Evolutionary conservation across 1,140 invertebrate species (phyloP).

Genomic region (Grapholita molesta): DNA sequence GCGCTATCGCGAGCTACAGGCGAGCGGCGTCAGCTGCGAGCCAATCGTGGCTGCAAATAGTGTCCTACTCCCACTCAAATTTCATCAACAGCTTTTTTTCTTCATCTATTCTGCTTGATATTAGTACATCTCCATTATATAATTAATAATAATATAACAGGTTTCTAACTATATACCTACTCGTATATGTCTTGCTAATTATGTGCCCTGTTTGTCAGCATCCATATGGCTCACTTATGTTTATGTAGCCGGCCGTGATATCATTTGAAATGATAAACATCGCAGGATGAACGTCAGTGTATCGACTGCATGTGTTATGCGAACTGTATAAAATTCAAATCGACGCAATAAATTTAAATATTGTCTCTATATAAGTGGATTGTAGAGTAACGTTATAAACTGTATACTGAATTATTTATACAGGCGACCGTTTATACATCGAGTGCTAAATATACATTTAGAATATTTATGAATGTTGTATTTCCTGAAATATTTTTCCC

Average conservation of each 20-base stretch:
- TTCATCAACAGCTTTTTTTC: too few relatives aligned
- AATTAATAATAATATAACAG: neutral
- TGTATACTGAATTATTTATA: conserved; percentile 15
- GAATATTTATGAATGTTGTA: neutral
- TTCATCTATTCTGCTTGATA: too few relatives aligned
- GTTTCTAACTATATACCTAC: neutral
- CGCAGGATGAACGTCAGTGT: conserved; percentile 36
- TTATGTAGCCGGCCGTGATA: neutral
- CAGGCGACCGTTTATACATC: conserved; percentile 7
- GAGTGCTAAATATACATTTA: conserved; percentile 9
- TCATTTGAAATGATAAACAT: conserved; percentile 45
- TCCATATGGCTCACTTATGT: neutral
- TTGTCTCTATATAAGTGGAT: conserved; percentile 22
- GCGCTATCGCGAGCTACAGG: neutral
- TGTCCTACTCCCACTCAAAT: too few relatives aligned
- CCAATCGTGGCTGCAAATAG: neutral
- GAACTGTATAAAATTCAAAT: conserved; percentile 49
- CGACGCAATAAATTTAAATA: conserved; percentile 52
- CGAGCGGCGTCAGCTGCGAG: neutral
- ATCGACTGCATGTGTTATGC: conserved; percentile 36
- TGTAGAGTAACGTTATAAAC: conserved; percentile 16
- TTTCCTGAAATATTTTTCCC: neutral
- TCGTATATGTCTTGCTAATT: neutral
- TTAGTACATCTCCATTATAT: too few relatives aligned
- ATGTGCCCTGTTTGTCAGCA: neutral